Conservation (phyloP, 2,797 vertebrate species). For the Xenops minutus region DNA sequence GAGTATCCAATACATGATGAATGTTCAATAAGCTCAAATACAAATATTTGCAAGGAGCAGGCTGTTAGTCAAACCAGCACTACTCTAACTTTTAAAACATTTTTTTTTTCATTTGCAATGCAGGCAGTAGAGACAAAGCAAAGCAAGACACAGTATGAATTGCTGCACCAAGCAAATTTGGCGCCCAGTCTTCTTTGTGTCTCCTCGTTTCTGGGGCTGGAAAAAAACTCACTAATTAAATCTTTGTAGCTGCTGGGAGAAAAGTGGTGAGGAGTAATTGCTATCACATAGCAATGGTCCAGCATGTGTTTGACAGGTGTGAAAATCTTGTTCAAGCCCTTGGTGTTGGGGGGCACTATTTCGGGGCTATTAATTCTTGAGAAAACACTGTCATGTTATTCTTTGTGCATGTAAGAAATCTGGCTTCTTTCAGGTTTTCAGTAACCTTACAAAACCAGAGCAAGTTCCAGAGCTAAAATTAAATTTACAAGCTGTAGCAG, state of each 20-base stretch:
- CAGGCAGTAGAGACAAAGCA: not conserved
- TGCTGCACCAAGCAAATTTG: not conserved
- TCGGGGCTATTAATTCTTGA: not conserved
- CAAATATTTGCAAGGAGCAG: not conserved
- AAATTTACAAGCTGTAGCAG: constrained; percentile 53
- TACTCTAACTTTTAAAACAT: not conserved
- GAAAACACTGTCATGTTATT: not conserved
- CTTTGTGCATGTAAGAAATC: not conserved
- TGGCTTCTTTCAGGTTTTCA: not conserved
- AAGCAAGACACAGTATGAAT: not conserved
- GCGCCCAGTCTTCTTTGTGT: not conserved
- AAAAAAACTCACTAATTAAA: constrained; percentile 20
- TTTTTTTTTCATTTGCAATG: not conserved
- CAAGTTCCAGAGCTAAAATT: constrained; percentile 46
- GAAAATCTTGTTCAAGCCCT: not conserved
- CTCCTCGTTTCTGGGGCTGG: not conserved
- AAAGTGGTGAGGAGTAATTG: not conserved
- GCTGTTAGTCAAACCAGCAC: not conserved
- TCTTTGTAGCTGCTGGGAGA: not conserved
- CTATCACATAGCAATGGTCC: not conserved
- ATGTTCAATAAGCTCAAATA: constrained; percentile 4
- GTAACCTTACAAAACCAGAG: not conserved
- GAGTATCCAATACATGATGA: not conserved
- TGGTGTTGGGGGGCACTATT: not conserved
- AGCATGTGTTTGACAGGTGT: not conserved